Conservation (phyloP, 30 jellyfish, hydroid and myxozoan species). For the Nemopilema nomurai region DNA sequence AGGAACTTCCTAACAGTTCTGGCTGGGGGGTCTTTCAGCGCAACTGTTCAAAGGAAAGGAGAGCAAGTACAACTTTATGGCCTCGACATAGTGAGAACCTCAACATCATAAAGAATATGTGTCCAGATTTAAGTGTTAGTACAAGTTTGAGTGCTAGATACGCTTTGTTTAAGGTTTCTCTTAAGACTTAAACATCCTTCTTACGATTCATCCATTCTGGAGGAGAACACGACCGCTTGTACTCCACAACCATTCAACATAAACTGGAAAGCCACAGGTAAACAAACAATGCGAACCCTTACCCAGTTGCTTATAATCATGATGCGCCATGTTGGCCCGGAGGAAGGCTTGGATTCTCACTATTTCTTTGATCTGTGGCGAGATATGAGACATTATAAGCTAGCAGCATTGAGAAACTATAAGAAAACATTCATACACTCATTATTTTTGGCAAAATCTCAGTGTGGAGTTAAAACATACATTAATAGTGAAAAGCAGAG, state of each 20-base stretch:
- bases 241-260: too few relatives aligned
- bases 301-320: constrained; percentile 93
- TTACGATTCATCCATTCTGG: too few relatives aligned
- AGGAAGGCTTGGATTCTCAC: constrained; percentile 93
- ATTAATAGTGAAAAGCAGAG: background rate
- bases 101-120: too few relatives aligned
- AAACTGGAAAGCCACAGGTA: too few relatives aligned
- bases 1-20: constrained; percentile 92
- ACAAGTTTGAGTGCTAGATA: too few relatives aligned
- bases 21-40: constrained; percentile 90
- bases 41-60: constrained; percentile 21
- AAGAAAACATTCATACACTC: background rate
- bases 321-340: constrained; percentile 96
- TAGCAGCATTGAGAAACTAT: background rate
- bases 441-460: background rate
- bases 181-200: too few relatives aligned
- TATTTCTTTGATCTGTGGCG: constrained; percentile 68
- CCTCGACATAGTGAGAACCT: background rate
- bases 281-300: too few relatives aligned
- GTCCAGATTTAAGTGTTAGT: too few relatives aligned
- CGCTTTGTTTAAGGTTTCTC: too few relatives aligned
- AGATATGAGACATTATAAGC: background rate
- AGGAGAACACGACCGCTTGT: too few relatives aligned
- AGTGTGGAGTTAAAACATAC: background rate
- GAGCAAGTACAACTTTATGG: background rate